These are phyloP conservation scores for Plagodis dolabraria DNA, from an alignment of 2,888 invertebrate genomes.

Conservation along the genomic window DNA sequence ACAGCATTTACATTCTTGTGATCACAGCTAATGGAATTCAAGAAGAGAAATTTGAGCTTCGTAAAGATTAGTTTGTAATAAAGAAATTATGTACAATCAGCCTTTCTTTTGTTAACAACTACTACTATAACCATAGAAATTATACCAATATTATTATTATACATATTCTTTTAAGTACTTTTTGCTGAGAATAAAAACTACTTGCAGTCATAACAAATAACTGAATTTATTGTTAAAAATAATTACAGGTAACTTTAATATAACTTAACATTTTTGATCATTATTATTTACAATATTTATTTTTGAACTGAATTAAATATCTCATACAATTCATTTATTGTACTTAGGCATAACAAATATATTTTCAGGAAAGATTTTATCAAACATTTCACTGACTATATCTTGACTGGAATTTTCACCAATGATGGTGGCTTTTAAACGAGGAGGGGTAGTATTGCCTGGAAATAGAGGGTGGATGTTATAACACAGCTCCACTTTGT, in stretches of 20 bases:
- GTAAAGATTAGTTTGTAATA: conserved; percentile 90
- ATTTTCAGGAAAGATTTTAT: conserved; percentile 77
- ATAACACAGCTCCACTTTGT: conserved; percentile 87
- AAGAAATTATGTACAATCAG: conserved; percentile 36
- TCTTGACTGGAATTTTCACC: conserved; percentile 71
- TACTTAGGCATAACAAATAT: conserved; percentile 84
- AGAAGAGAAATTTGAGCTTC: conserved; percentile 90
- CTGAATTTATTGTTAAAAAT: conserved; percentile 69
- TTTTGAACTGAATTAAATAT: conserved; percentile 47
- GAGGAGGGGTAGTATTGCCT: conserved; percentile 89
- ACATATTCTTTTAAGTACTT: conserved; percentile 1
- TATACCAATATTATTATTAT: no score
- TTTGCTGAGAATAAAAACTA: conserved; percentile 34
- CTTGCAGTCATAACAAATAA: conserved; percentile 61
- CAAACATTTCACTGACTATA: conserved; percentile 75
- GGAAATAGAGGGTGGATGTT: conserved; percentile 92
- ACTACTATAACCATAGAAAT: no score
- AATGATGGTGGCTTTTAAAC: conserved; percentile 80
- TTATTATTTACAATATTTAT: conserved; percentile 72
- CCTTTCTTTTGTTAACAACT: conserved; percentile 20
- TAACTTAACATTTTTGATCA: conserved; percentile 70
- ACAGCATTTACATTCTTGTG: conserved; percentile 93
- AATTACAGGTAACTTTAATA: conserved; percentile 71
- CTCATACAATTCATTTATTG: conserved; percentile 71
- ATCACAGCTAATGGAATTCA: conserved; percentile 94